Base-by-base conservation (phyloP, 2,797 vertebrate species). In the Falco columbarius region DNA sequence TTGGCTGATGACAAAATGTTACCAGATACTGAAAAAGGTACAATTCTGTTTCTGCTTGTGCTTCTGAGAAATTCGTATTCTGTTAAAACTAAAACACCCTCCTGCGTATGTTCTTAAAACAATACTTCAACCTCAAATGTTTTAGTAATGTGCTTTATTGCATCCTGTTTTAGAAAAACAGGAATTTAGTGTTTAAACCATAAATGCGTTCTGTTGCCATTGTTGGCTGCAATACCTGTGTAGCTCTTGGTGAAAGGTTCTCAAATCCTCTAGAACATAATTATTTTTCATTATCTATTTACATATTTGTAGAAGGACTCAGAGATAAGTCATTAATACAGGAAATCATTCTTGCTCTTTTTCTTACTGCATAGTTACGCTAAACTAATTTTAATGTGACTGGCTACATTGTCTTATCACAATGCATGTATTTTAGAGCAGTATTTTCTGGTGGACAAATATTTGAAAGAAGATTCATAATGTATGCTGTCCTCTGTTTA, bases 401-500 rank as follows among this genome's bases (percentile, higher is more conserved):
- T 46, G 54, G 24, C 59, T 77, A 62, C 85, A 74, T 54, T 72
- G 38, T 63, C 34, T 70, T 89, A 75, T 59, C 59, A 59, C 20
- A 51, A 7, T 29, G 52, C 34, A 14, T 46, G 5, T 67, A n/a
- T 59, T 81, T 34, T 67, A 44, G 51, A 70, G 70, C 17, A 86
- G 67, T 67, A 22, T 81, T 89, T 76, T 85, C 44, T 77, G 19
- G 36, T 72, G 68, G 32, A 82, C 65, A 76, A 85, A 81, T 83
- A 93, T 74, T 97, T 95, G 70, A 68, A 84, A 51, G 94, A 90
- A 90, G 55, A 23, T 71, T 91, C 44, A 9, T 82, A 38, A 83
- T 63, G 27, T 63, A n/a, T 77, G 66, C 94, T 94, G 34, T 51
- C 63, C 47, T 94, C 65, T 89, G 55, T 93, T 90, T 81, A 54